Conservation (phyloP, 1,140 invertebrate species). For the Drosophila equinoxialis region DNA sequence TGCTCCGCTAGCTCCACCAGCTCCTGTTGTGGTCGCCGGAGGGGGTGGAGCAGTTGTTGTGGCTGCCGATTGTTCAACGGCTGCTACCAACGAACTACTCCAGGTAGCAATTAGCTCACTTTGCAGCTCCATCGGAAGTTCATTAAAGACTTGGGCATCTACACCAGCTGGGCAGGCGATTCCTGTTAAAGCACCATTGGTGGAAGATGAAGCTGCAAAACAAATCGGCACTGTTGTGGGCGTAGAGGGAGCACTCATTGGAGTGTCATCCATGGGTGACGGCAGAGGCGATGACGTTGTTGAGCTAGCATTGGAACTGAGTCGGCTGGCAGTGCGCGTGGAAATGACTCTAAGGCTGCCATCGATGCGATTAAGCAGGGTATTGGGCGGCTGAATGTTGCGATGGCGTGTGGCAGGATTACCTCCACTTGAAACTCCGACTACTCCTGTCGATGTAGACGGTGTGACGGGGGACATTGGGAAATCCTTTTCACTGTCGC, state of each 20-base stretch:
- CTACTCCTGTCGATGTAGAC: constrained; percentile 42
- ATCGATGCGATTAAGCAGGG: constrained; percentile 65
- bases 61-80: constrained; percentile 53
- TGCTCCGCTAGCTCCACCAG: constrained; percentile 61
- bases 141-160: constrained; percentile 86
- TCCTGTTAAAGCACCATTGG: constrained; percentile 49
- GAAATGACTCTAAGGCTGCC: constrained; percentile 64
- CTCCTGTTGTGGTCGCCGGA: constrained; percentile 32
- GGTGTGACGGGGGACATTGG: constrained; percentile 62
- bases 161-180: constrained; percentile 84
- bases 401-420: constrained; percentile 48
- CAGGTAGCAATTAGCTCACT: constrained; percentile 86
- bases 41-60: constrained; percentile 24
- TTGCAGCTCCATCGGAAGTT: constrained; percentile 86
- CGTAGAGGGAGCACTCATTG: constrained; percentile 82
- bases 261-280: constrained; percentile 78
- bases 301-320: constrained; percentile 78
- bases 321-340: constrained; percentile 61
- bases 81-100: constrained; percentile 83
- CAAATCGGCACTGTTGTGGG: constrained; percentile 76
- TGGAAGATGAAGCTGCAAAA: constrained; percentile 34
- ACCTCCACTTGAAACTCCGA: constrained; percentile 25
- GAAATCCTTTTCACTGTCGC: constrained; percentile 84
- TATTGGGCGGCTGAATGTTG: constrained; percentile 72
- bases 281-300: constrained; percentile 83